Conservation (phyloP, 2,113 vertebrate genomes). For the Platichthys stellatus region DNA sequence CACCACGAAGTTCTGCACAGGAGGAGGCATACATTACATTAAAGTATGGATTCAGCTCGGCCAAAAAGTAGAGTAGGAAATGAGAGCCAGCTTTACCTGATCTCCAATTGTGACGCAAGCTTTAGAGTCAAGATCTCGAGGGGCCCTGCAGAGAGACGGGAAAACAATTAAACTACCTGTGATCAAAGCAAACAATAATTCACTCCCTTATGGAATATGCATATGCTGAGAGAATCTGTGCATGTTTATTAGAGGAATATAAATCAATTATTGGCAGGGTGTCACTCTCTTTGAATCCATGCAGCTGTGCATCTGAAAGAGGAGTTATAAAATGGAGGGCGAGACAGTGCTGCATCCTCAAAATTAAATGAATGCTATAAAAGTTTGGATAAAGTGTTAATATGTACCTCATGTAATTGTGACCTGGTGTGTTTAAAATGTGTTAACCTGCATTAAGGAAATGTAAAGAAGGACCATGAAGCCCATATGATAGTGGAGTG, state of each 20-base stretch:
- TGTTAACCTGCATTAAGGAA: neutral
- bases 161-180: neutral
- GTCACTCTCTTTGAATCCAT: no score
- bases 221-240: neutral
- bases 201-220: neutral
- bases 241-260: no score
- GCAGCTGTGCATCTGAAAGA: no score
- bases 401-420: neutral
- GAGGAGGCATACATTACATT: neutral
- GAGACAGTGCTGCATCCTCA: neutral
- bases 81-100: slow-evolving; percentile 82
- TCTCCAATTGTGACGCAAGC: slow-evolving; percentile 95
- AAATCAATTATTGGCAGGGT: no score
- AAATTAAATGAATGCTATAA: neutral
- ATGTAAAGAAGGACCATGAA: neutral
- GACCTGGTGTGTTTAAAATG: neutral
- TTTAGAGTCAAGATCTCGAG: slow-evolving; percentile 96
- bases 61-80: neutral
- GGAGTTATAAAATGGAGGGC: neutral
- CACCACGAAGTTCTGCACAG: slow-evolving; percentile 94
- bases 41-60: neutral
- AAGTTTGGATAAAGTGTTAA: neutral
- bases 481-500: no score
- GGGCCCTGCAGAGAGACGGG: slow-evolving; percentile 83
- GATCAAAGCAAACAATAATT: neutral